These are phyloP conservation scores for Himalopsyche anomala DNA, from an alignment of 2,888 invertebrate species.

Conservation along the genomic window DNA sequence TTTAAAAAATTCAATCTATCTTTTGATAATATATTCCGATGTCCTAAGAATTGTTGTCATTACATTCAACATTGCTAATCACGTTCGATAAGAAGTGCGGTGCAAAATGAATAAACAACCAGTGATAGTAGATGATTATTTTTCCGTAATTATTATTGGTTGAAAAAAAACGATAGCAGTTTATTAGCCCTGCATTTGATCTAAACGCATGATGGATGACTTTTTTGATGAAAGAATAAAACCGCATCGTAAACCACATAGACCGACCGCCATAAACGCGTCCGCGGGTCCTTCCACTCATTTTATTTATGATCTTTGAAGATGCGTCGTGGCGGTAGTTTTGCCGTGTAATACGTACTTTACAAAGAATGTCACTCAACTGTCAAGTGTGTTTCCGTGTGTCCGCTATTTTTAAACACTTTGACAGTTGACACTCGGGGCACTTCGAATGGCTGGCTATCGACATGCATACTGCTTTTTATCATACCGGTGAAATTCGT, in stretches of 20 bases:
- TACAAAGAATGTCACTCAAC: slow-evolving; percentile 22
- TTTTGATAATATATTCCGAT: too few relatives aligned
- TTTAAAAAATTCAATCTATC: too few relatives aligned
- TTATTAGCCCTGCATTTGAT: background rate
- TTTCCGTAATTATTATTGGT: too few relatives aligned
- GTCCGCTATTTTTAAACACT: slow-evolving; percentile 25
- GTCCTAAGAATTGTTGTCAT: too few relatives aligned
- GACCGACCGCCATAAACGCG: slow-evolving; percentile 25
- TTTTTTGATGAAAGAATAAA: slow-evolving; percentile 22
- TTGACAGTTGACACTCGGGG: slow-evolving; percentile 5
- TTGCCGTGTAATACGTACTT: background rate
- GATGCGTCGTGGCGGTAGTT: slow-evolving; percentile 3
- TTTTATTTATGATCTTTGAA: slow-evolving; percentile 29
- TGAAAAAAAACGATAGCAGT: background rate
- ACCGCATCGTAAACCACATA: slow-evolving; percentile 14
- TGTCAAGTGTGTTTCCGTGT: slow-evolving; percentile 23
- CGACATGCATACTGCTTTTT: too few relatives aligned
- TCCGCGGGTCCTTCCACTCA: slow-evolving; percentile 5
- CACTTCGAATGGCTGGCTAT: too few relatives aligned
- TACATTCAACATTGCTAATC: too few relatives aligned
- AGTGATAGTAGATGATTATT: too few relatives aligned
- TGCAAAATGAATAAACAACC: too few relatives aligned
- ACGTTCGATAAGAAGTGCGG: too few relatives aligned
- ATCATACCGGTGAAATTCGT: too few relatives aligned
- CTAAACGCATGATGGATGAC: slow-evolving; percentile 17